A percentile compares a stretch with the other conserved stretches of the same genome.
These are phyloP conservation scores for Conchocele bisecta DNA, from an alignment of 2,888 invertebrate genomes.

Conservation along the genomic window DNA sequence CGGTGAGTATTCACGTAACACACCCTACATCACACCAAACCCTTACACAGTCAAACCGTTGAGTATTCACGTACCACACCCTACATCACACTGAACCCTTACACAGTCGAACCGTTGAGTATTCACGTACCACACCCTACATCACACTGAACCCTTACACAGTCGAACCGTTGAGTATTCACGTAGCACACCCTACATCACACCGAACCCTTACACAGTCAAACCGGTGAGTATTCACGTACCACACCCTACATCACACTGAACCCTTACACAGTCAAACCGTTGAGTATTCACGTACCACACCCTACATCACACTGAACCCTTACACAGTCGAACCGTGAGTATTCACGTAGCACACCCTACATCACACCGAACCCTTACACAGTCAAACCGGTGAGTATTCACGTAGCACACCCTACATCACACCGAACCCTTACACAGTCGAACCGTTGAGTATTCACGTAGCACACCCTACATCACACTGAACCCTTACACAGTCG, in stretches of 20 bases:
- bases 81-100: conserved; percentile 4
- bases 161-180: conserved; percentile 4
- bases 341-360: not conserved
- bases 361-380: not conserved
- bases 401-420: not conserved
- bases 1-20: not conserved
- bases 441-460: conserved; percentile 5
- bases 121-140: not conserved
- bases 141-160: conserved; percentile 10
- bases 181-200: not conserved
- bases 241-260: not conserved
- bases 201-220: conserved; percentile 5
- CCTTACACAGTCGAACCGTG: conserved; percentile 7
- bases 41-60: conserved; percentile 2
- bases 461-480: not conserved
- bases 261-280: conserved; percentile 6
- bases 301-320: conserved; percentile 1
- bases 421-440: conserved; percentile 1
- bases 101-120: conserved; percentile 8
- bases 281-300: not conserved
- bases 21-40: conserved; percentile 3
- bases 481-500: conserved; percentile 4
- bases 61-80: not conserved
- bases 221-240: conserved; percentile 1
- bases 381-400: conserved; percentile 1